phyloP scores from a whole-genome alignment of 2,888 invertebrate species.

The Leptopilina drosophilae region DNA sequence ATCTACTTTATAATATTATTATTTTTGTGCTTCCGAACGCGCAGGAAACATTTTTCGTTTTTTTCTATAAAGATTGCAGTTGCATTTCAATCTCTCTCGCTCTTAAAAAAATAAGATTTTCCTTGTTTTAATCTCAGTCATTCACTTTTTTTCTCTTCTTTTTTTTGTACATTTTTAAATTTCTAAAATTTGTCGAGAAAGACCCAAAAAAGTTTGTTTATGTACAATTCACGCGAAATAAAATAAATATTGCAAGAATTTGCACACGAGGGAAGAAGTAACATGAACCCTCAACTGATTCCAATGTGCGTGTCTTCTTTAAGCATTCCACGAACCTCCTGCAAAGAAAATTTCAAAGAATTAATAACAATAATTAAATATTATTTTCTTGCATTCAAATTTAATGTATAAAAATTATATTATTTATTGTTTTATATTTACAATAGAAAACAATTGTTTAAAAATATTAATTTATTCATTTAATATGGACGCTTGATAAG shows the following conservation, averaged over 20 bases:
- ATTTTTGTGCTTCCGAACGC: neutral
- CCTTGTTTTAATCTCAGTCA: slow-evolving; percentile 13
- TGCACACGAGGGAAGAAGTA: slow-evolving; percentile 42
- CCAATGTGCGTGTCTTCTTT: slow-evolving; percentile 68
- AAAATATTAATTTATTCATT: too few relatives aligned
- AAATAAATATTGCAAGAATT: slow-evolving; percentile 45
- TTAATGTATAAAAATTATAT: too few relatives aligned
- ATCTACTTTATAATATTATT: neutral
- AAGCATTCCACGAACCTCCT: slow-evolving; percentile 70
- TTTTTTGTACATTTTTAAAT: slow-evolving; percentile 53
- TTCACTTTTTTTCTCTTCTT: slow-evolving; percentile 34
- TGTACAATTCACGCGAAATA: slow-evolving; percentile 54
- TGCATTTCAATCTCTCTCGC: too few relatives aligned
- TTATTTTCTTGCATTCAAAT: too few relatives aligned
- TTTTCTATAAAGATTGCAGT: neutral
- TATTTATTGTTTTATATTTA: too few relatives aligned
- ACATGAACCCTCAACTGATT: slow-evolving; percentile 66
- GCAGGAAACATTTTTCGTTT: neutral
- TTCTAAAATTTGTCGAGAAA: slow-evolving; percentile 45
- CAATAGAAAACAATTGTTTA: too few relatives aligned
- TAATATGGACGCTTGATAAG: too few relatives aligned
- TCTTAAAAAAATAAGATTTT: slow-evolving; percentile 26
- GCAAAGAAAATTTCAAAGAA: slow-evolving; percentile 47
- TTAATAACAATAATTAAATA: too few relatives aligned
- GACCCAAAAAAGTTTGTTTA: slow-evolving; percentile 45